These are phyloP conservation scores for Stegodyphus mimosarum DNA, from an alignment of 1,140 invertebrate species.

Conservation along the genomic window DNA sequence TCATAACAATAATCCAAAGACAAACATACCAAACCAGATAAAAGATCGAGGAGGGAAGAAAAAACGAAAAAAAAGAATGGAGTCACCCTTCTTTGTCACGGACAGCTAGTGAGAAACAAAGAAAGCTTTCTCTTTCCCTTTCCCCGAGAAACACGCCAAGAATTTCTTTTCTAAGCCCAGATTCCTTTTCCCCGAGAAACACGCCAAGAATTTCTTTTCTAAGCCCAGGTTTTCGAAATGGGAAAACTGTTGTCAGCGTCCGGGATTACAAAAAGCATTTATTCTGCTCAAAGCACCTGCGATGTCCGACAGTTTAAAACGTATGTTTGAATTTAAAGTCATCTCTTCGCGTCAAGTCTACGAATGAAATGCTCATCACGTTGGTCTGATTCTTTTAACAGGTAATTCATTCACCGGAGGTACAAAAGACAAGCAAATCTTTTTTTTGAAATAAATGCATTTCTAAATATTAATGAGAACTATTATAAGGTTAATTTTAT, in stretches of 20 bases:
- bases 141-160: constrained; percentile 17
- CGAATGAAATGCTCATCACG: too few species aligned
- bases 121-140: background rate
- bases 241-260: background rate
- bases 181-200: too few species aligned
- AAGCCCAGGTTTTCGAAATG: too few species aligned
- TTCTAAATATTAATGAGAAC: too few species aligned
- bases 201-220: constrained; percentile 33
- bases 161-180: constrained; percentile 19
- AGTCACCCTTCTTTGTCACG: constrained; percentile 52
- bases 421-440: too few species aligned
- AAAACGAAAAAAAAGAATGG: constrained; percentile 23
- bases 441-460: too few species aligned
- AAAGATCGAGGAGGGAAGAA: background rate
- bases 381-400: too few species aligned
- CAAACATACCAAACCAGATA: background rate
- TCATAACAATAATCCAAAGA: background rate
- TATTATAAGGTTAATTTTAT: too few species aligned
- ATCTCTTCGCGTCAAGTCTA: too few species aligned
- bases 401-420: too few species aligned
- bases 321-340: constrained; percentile 4
- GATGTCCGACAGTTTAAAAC: background rate
- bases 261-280: constrained; percentile 30
- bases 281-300: background rate
- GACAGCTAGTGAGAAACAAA: constrained; percentile 43